A percentile compares a stretch with the other conserved stretches of the same genome.
phyloP scores from a whole-genome alignment of 2,797 vertebrate species.

The Phaenicophaeus curvirostris region DNA sequence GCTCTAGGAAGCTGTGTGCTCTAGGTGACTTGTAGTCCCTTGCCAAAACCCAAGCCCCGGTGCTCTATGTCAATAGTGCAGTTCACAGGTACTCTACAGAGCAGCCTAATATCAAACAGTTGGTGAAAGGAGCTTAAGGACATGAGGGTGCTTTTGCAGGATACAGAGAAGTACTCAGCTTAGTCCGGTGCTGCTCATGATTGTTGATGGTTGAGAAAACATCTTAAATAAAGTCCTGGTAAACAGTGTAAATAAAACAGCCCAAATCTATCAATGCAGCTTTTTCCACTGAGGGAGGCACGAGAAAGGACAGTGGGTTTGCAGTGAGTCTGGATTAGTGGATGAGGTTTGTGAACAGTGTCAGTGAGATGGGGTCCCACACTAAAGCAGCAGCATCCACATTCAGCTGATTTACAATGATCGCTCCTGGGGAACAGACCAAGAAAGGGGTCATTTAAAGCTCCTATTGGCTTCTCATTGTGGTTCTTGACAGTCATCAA shows the following conservation, averaged over 20 bases:
- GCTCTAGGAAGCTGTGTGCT: not conserved
- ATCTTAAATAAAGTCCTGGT: not conserved
- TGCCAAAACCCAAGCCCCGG: not conserved
- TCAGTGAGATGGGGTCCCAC: not conserved
- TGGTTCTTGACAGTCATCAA: not conserved
- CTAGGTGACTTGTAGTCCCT: fast-evolving
- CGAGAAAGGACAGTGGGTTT: not conserved
- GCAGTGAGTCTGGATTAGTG: not conserved
- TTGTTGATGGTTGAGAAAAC: not conserved
- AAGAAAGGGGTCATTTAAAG: not conserved
- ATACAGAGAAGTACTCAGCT: not conserved
- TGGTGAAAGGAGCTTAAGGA: not conserved
- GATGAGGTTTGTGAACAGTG: not conserved
- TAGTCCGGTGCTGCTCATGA: not conserved
- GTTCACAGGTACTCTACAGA: not conserved
- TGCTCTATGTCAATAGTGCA: not conserved
- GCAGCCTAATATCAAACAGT: not conserved
- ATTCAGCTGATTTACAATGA: not conserved
- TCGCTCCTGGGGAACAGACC: not conserved
- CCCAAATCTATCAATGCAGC: not conserved
- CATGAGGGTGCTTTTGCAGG: not conserved
- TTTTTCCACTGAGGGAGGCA: not conserved
- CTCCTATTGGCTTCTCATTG: not conserved
- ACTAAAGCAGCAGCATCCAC: fast-evolving
- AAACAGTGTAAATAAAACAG: not conserved